These are phyloP conservation scores for Procambarus virginalis DNA, from an alignment of 1,140 invertebrate genomes.

Conservation along the genomic window DNA sequence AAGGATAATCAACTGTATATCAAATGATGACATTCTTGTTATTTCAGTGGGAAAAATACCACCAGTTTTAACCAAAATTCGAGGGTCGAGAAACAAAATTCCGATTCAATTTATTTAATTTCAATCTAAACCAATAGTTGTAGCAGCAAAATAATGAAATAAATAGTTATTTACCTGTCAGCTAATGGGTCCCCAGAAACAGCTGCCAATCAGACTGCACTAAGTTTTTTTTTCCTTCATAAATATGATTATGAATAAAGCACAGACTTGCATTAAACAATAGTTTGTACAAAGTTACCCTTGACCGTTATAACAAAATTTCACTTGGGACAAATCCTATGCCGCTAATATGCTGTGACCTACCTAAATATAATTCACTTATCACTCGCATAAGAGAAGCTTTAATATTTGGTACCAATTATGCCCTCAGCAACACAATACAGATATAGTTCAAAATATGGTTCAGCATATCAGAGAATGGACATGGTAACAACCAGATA, in stretches of 20 bases:
- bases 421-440: slow-evolving; percentile 26
- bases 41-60: no score
- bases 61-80: no score
- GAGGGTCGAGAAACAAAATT: neutral
- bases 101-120: slow-evolving; percentile 25
- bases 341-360: slow-evolving; percentile 7
- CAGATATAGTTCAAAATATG: slow-evolving; percentile 4
- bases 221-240: neutral
- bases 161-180: slow-evolving; percentile 19
- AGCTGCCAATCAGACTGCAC: slow-evolving; percentile 28
- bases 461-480: neutral
- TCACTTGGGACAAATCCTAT: neutral
- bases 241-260: neutral
- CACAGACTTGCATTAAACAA: slow-evolving; percentile 7
- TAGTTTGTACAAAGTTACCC: slow-evolving; percentile 22
- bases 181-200: slow-evolving; percentile 19
- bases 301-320: slow-evolving; percentile 13
- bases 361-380: slow-evolving; percentile 12
- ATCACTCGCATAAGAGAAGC: slow-evolving; percentile 16
- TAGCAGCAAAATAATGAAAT: slow-evolving; percentile 31
- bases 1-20: no score
- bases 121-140: slow-evolving; percentile 24
- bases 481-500: neutral
- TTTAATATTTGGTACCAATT: slow-evolving; percentile 33
- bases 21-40: no score